These are phyloP conservation scores for Cheilinus undulatus DNA, from an alignment of 2,113 vertebrate genomes.

Conservation along the genomic window DNA sequence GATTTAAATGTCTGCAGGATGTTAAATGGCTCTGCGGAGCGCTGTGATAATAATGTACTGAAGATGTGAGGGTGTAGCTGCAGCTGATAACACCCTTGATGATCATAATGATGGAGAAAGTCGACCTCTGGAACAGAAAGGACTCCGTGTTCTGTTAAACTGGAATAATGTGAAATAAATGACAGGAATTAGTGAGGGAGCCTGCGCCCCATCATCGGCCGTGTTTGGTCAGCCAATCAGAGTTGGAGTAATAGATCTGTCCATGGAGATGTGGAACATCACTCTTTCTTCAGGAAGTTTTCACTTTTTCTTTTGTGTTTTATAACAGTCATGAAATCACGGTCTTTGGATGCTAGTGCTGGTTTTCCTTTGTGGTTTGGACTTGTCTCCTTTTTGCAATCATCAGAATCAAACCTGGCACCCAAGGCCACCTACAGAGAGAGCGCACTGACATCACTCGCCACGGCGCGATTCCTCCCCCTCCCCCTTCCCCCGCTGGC, in stretches of 20 bases:
- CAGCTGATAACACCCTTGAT: slow-evolving; percentile 28
- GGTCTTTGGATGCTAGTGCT: too few relatives aligned
- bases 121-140: slow-evolving; percentile 38
- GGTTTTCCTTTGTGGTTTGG: too few relatives aligned
- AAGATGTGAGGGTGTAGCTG: slow-evolving; percentile 7
- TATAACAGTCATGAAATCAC: too few relatives aligned
- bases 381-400: too few relatives aligned
- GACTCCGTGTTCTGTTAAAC: slow-evolving; percentile 5
- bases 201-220: background rate
- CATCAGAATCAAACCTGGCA: too few relatives aligned
- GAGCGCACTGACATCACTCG: too few relatives aligned
- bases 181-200: slow-evolving; percentile 6
- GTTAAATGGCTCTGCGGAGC: slow-evolving; percentile 10
- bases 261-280: too few relatives aligned
- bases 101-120: slow-evolving; percentile 19
- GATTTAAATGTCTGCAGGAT: background rate
- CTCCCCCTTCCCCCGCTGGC: too few relatives aligned
- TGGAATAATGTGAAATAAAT: slow-evolving; percentile 33
- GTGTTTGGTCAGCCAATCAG: background rate
- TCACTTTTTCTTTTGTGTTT: too few relatives aligned
- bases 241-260: background rate
- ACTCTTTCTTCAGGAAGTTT: too few relatives aligned
- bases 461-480: too few relatives aligned
- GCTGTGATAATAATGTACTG: slow-evolving; percentile 16
- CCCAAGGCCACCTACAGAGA: too few relatives aligned